These are phyloP conservation scores for Pollenia angustigena DNA, from an alignment of 2,888 invertebrate species.

Conservation along the genomic window DNA sequence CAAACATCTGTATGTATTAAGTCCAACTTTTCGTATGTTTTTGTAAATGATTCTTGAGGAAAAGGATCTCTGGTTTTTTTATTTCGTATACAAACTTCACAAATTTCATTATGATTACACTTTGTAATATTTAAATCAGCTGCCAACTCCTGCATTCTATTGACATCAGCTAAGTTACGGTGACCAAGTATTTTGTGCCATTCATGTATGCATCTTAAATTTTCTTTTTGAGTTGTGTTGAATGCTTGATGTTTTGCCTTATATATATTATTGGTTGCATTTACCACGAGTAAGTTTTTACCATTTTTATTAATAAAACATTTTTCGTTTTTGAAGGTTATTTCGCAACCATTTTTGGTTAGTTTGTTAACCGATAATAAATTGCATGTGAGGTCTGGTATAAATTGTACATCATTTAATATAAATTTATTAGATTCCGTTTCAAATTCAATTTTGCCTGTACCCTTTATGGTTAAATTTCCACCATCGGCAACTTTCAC, in stretches of 20 bases:
- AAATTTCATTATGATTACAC: background rate
- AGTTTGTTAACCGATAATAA: background rate
- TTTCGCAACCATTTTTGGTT: background rate
- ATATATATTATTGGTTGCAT: background rate
- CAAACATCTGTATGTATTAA: too few species aligned
- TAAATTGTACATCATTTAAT: background rate
- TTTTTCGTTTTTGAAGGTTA: background rate
- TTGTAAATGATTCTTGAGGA: too few species aligned
- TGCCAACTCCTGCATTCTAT: background rate
- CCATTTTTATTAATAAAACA: background rate
- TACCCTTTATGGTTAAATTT: background rate
- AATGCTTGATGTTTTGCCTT: background rate
- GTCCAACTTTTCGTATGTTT: too few species aligned
- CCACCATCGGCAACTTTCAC: background rate
- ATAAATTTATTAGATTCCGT: background rate
- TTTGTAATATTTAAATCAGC: background rate
- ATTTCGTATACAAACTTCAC: too few species aligned
- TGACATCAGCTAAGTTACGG: background rate
- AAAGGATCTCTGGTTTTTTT: too few species aligned
- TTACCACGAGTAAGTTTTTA: background rate
- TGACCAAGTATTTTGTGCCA: background rate
- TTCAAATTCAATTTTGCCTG: background rate
- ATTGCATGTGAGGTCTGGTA: background rate
- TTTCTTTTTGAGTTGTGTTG: background rate
- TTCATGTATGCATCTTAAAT: background rate